These are phyloP conservation scores for Incurvaria masculella DNA, from an alignment of 2,888 invertebrate genomes.

Conservation along the genomic window DNA sequence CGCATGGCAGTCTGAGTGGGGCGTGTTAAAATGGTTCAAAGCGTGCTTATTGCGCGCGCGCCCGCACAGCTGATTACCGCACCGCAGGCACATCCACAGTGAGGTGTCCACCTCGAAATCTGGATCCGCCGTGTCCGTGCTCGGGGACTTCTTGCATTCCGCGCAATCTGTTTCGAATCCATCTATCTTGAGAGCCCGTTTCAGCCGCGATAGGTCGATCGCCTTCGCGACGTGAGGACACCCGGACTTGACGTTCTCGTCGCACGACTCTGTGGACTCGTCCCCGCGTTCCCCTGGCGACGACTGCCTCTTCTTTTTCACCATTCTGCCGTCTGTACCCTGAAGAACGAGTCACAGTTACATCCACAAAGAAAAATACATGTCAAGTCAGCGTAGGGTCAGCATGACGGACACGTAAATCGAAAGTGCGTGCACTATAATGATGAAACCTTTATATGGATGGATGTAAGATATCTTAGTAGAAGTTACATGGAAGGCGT, in stretches of 20 bases:
- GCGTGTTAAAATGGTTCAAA: slow-evolving; percentile 68
- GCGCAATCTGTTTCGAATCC: slow-evolving; percentile 57
- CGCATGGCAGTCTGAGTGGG: slow-evolving; percentile 73
- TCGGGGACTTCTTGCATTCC: slow-evolving; percentile 53
- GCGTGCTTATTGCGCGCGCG: slow-evolving; percentile 67
- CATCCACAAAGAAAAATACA: background rate
- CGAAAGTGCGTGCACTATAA: too few relatives aligned
- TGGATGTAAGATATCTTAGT: too few relatives aligned
- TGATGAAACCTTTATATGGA: too few relatives aligned
- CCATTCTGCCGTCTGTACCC: slow-evolving; percentile 50
- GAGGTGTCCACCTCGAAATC: slow-evolving; percentile 50
- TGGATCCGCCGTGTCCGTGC: slow-evolving; percentile 38
- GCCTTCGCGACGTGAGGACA: slow-evolving; percentile 70
- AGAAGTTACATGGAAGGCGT: too few relatives aligned
- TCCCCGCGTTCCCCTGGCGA: slow-evolving; percentile 61
- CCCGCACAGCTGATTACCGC: slow-evolving; percentile 76
- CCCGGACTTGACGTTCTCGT: slow-evolving; percentile 60
- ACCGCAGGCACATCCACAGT: slow-evolving; percentile 79
- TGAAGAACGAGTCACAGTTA: background rate
- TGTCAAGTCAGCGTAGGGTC: background rate
- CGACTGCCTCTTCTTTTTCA: slow-evolving; percentile 70
- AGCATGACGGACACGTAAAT: too few relatives aligned
- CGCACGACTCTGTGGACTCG: slow-evolving; percentile 70
- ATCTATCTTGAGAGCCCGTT: slow-evolving; percentile 52
- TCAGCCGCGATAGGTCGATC: slow-evolving; percentile 60